A percentile compares a stretch with the other conserved stretches of the same genome.
phyloP scores from a whole-genome alignment of 2,888 invertebrate species.

The Taenaris catops region DNA sequence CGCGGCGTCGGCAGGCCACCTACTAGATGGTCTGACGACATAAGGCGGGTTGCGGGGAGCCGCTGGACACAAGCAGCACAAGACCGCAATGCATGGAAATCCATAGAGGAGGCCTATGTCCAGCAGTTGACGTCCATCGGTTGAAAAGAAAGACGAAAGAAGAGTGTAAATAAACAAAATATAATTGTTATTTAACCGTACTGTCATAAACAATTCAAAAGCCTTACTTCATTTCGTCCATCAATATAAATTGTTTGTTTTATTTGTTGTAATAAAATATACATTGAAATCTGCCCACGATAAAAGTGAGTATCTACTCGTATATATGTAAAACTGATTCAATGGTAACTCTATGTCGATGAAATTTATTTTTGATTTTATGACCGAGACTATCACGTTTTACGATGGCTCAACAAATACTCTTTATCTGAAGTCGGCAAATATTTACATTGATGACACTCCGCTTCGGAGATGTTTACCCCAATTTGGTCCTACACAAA shows the following conservation, averaged over 20 bases:
- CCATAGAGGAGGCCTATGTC: too few relatives aligned
- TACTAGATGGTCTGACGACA: too few relatives aligned
- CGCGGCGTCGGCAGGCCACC: too few relatives aligned
- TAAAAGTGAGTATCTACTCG: slow-evolving; percentile 8
- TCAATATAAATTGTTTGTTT: slow-evolving; percentile 8
- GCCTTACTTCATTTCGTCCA: not conserved
- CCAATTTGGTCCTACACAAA: slow-evolving; percentile 44
- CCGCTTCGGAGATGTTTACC: slow-evolving; percentile 35
- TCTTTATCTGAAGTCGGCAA: slow-evolving; percentile 34
- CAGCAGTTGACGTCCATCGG: too few relatives aligned
- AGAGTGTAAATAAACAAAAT: too few relatives aligned
- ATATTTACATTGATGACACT: slow-evolving; percentile 46
- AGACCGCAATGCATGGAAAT: too few relatives aligned
- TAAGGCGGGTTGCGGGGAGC: too few relatives aligned
- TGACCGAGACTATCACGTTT: slow-evolving; percentile 26
- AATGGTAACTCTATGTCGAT: slow-evolving; percentile 16
- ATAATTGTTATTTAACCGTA: not conserved
- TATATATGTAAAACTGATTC: slow-evolving; percentile 11
- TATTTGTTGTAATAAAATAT: slow-evolving; percentile 7
- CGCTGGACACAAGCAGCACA: too few relatives aligned
- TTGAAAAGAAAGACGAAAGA: too few relatives aligned
- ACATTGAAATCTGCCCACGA: slow-evolving; percentile 5
- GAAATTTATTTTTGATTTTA: slow-evolving; percentile 27
- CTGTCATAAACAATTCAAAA: too few relatives aligned
- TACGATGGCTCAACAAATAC: slow-evolving; percentile 29